Base-by-base conservation (phyloP, 1,140 invertebrate genomes). In the Brachionus paranguensis region DNA sequence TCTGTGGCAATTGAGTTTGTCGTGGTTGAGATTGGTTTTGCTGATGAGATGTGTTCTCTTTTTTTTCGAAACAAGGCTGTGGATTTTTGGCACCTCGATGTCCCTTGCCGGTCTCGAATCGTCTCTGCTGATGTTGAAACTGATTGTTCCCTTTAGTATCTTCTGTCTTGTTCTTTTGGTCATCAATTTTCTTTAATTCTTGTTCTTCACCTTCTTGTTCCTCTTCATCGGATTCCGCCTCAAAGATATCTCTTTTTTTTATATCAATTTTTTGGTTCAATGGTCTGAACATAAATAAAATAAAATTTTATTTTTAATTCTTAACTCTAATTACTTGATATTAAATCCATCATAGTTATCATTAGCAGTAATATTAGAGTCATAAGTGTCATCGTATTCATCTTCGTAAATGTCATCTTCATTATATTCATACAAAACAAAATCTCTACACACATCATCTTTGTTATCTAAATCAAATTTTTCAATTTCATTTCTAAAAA, bases 321-420 rank as follows among this genome's bases (percentile, higher is more conserved):
- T 14, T 5, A 24, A 11, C 8, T 33, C 60, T 33, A 55, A n/a
- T 55, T 81, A 81, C 78, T 81, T 81, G 0, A 68, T 81, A 17
- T 27, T 41, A 81, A 64, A 27, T 43, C 37, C 50, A 37, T 81
- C 53, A 43, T 74, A 41, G 17, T 79, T 43, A 27, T 81, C 78
- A 29, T 64, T 68, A 14, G 33, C 78, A 10, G 41, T 27, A 11
- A 37, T 45, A 81, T 81, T 81, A 2, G 53, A 43, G 24, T 81
- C 78, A 81, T 81, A 81, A 37, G 78, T 81, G 33, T 81, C 78
- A 68, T 81, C 78, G 29, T 81, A 81, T 45, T 81, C 78, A 81
- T 81, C 78, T 47, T 81, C 78, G 55, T 79, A 79, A 10, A 41
- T 20, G n/a, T 79, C 78, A 64, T 55, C 45, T 55, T 79, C 50